phyloP scores from a whole-genome alignment of 1,140 invertebrate genomes.

The Pissodes strobi region DNA sequence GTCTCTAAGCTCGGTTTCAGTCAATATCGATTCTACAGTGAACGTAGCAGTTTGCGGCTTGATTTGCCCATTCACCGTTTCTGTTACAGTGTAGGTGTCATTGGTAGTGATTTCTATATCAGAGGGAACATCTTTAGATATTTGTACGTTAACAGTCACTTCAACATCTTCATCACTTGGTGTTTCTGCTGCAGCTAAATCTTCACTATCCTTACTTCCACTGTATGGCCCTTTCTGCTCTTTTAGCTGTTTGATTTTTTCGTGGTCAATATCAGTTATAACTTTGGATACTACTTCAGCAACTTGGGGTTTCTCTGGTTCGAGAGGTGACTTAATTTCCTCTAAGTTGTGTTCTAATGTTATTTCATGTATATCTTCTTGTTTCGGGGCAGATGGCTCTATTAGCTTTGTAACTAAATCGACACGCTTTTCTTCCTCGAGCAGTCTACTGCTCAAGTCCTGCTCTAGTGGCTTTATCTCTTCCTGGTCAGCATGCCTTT shows the following conservation, averaged over 20 bases:
- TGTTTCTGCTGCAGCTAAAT: conserved; percentile 13
- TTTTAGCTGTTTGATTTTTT: conserved; percentile 41
- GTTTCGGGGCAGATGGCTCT: no score
- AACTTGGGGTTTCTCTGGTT: conserved; percentile 7
- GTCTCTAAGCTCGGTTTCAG: conserved; percentile 36
- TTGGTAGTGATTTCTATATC: conserved; percentile 32
- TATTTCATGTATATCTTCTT: no score
- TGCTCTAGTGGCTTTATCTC: no score
- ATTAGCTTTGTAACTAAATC: no score
- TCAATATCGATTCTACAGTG: conserved; percentile 42
- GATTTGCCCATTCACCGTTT: conserved; percentile 3
- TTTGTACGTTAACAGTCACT: conserved; percentile 12
- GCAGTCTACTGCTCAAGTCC: no score
- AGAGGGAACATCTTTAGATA: conserved; percentile 4
- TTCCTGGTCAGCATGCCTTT: no score
- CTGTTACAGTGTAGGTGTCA: conserved; percentile 31
- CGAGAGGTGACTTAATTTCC: no score
- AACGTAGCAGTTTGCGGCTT: conserved; percentile 26
- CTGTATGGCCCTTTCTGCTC: no score
- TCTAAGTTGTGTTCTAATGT: no score
- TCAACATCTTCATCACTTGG: conserved; percentile 13
- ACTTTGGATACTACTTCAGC: conserved; percentile 42
- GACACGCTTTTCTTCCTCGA: no score
- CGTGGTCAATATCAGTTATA: conserved; percentile 46
- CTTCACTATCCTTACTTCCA: no score